A percentile compares a stretch with the other conserved stretches of the same genome.
Conservation (phyloP, 1,140 invertebrate species). For the Drosophila lacertosa region DNA sequence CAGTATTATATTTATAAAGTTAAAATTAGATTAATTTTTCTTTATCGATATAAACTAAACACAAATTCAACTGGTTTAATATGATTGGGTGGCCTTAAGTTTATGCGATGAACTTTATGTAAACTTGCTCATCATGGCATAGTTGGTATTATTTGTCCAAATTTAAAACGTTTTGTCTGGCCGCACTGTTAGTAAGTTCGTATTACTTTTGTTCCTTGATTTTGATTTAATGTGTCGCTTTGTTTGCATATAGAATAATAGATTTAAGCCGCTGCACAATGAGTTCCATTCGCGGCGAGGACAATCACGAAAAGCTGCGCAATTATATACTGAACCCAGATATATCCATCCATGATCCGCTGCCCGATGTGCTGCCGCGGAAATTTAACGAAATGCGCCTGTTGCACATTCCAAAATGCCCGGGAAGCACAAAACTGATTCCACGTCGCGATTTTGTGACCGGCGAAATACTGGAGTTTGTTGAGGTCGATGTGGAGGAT, state of each 20-base stretch:
- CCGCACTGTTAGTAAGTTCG: neutral
- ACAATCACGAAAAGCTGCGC: slow-evolving; percentile 65
- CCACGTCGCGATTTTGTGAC: slow-evolving; percentile 89
- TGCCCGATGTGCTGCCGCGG: slow-evolving; percentile 71
- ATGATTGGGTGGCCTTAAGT: no score
- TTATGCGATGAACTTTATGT: neutral
- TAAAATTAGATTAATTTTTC: no score
- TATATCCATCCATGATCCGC: slow-evolving; percentile 70
- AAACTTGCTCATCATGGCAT: neutral
- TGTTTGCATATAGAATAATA: neutral
- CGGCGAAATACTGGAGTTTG: slow-evolving; percentile 88
- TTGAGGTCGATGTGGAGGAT: slow-evolving; percentile 87
- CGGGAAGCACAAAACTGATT: slow-evolving; percentile 77
- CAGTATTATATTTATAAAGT: no score
- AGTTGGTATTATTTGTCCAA: neutral
- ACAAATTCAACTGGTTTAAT: no score
- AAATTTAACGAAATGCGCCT: slow-evolving; percentile 68
- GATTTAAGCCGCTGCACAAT: slow-evolving; percentile 24
- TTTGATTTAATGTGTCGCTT: neutral
- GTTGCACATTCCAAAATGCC: slow-evolving; percentile 62
- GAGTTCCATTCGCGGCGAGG: slow-evolving; percentile 45
- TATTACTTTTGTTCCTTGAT: neutral
- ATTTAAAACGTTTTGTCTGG: neutral
- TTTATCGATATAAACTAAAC: no score
- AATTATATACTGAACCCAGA: slow-evolving; percentile 76